Base-by-base conservation (phyloP, 2,113 vertebrate genomes). In the Setophaga petechia region DNA sequence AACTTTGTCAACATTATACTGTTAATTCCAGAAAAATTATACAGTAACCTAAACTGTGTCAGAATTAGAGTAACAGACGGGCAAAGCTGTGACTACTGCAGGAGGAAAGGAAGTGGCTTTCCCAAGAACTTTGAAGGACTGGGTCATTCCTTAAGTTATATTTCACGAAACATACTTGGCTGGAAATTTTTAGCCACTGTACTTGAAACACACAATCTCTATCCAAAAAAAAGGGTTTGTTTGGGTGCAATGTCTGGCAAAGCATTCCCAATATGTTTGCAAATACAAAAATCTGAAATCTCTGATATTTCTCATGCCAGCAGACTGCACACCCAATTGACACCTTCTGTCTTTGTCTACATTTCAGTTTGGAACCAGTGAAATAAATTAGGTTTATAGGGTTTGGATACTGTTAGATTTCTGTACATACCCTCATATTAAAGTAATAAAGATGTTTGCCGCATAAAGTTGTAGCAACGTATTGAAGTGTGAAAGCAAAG, bases 171-270 rank as follows among this genome's bases (percentile, higher is more conserved):
- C 5, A 18, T 23, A 77, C 24, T 88, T 4, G 20, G 17, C 62
- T 80, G 84, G 58, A 54, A 6, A 4, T 10, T 30, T 90, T 93
- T 94, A 94, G 86, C 77, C 62, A 82, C 69, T 43, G 47, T 43
- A 65, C 47, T 96, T 89, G 84, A 90, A 96, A 91, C 30, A 58
- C 66, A 74, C 39, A 78, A 49, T 41, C 46, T 63, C 57, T 58
- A 57, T 83, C 47, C 47, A 95, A 92, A 97, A 82, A 46, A 76
- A 15, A 76, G 8, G 62, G 68, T 73, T 89, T 83, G 23, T 91
- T 96, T 96, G 89, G 72, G 84, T 92, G 88, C 89, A 88, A 85
- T 83, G 89, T 97, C 74, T 95, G 91, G 94, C 68, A 95, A 90
- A 71, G n/a, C 10, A 63, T 69, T 90, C 54, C 24, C 71, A 21